Evolutionary conservation across 2,888 invertebrate genomes (phyloP).

Genomic region (Drosophila histrio): DNA sequence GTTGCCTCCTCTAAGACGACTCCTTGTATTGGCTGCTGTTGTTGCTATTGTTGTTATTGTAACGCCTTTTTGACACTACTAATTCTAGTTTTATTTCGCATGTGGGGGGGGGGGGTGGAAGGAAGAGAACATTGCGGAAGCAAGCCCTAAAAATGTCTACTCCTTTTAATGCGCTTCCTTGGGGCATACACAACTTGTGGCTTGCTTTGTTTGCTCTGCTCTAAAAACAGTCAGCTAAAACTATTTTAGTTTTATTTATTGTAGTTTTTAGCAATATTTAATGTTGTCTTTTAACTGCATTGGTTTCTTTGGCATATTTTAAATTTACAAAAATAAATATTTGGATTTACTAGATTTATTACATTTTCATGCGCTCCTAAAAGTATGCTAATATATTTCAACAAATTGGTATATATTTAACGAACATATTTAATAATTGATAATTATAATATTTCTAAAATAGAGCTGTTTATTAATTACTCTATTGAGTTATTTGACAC

Average conservation of each 20-base stretch:
- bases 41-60: constrained; percentile 46
- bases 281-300: background rate
- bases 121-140: constrained; percentile 7
- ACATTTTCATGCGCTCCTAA: background rate
- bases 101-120: background rate
- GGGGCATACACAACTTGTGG: background rate
- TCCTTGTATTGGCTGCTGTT: constrained; percentile 15
- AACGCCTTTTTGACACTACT: constrained; percentile 79
- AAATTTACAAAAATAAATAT: too few species aligned
- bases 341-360: too few species aligned
- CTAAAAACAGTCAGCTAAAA: too few species aligned
- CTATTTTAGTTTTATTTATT: background rate
- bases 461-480: too few species aligned
- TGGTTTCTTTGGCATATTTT: background rate
- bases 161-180: constrained; percentile 30
- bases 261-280: background rate
- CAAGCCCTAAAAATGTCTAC: constrained; percentile 44
- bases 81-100: constrained; percentile 76
- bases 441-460: too few species aligned
- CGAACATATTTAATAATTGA: too few species aligned
- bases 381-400: background rate
- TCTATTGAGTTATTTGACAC: too few species aligned
- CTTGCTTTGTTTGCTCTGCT: background rate
- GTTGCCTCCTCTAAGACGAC: constrained; percentile 1
- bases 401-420: too few species aligned